These are phyloP conservation scores for Drosophila subpulchrella DNA, from an alignment of 1,140 invertebrate genomes.

Conservation along the genomic window DNA sequence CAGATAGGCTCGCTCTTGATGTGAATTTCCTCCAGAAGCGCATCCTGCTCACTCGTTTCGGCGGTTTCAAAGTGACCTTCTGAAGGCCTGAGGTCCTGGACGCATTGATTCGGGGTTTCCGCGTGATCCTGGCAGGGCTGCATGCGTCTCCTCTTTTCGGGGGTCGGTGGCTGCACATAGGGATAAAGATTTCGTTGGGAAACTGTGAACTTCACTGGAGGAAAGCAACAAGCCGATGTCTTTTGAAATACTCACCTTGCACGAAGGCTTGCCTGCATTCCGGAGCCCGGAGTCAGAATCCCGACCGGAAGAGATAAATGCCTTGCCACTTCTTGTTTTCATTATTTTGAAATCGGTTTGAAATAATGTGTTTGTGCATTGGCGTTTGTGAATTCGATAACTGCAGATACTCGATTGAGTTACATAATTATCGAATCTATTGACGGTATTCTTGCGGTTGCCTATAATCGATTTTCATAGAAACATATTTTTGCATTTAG, in stretches of 20 bases:
- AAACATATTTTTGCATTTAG: too few relatives aligned
- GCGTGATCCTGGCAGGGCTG: neutral
- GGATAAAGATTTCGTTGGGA: neutral
- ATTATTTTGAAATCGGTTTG: conserved; percentile 11
- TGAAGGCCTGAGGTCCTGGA: neutral
- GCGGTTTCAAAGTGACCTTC: neutral
- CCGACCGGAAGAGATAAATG: too few relatives aligned
- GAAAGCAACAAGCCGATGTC: neutral
- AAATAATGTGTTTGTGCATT: conserved; percentile 10
- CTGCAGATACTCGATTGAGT: neutral
- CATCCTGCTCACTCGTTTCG: neutral
- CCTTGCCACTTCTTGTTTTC: neutral
- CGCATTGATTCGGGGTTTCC: neutral
- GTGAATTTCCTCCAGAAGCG: neutral
- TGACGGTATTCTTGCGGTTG: neutral
- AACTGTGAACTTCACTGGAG: neutral
- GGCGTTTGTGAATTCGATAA: conserved; percentile 10
- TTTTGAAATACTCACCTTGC: conserved; percentile 1
- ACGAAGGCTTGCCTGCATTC: too few relatives aligned
- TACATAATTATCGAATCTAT: neutral
- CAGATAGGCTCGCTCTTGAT: conserved; percentile 9
- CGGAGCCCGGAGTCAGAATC: too few relatives aligned
- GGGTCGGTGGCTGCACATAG: neutral
- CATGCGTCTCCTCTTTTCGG: neutral
- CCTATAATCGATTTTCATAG: too few relatives aligned